These are phyloP conservation scores for Bombus polaris DNA, from an alignment of 1,140 invertebrate species.

Conservation along the genomic window DNA sequence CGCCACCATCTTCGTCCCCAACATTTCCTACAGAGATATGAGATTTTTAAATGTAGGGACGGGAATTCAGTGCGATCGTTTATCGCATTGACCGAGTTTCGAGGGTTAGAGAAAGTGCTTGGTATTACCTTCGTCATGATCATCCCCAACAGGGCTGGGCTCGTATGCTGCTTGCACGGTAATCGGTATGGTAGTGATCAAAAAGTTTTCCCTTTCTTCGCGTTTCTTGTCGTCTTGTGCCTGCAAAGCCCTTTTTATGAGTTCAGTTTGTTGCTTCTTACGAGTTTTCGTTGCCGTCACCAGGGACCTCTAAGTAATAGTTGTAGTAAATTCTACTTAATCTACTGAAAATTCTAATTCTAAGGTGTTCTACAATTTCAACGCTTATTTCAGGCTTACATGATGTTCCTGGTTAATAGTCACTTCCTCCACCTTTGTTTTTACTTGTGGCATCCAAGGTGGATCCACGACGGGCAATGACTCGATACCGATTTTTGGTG, in stretches of 20 bases:
- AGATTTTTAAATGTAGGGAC: not conserved
- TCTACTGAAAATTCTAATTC: constrained; percentile 8
- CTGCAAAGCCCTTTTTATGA: constrained; percentile 96
- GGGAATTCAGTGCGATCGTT: not conserved
- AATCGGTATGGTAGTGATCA: constrained; percentile 98
- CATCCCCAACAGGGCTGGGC: constrained; percentile 92
- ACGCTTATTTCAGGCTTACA: constrained; percentile 85
- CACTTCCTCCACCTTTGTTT: constrained; percentile 99
- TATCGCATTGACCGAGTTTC: no score
- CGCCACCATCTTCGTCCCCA: constrained; percentile 87
- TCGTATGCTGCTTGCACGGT: constrained; percentile 97
- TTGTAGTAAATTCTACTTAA: constrained; percentile 37
- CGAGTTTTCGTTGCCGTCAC: constrained; percentile 99
- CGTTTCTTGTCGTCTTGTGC: constrained; percentile 97
- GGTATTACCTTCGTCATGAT: constrained; percentile 91
- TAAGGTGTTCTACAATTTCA: constrained; percentile 1
- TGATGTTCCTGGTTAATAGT: constrained; percentile 99
- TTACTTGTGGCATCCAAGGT: constrained; percentile 98
- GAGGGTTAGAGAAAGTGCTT: no score
- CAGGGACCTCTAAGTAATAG: constrained; percentile 90
- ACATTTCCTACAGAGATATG: constrained; percentile 65
- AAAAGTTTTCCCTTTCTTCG: constrained; percentile 96
- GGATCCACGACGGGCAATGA: constrained; percentile 97
- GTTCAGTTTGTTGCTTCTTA: constrained; percentile 99
- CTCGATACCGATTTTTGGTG: constrained; percentile 98